Evolutionary conservation across 1,140 invertebrate species (phyloP).

Genomic region (Euura lappo): DNA sequence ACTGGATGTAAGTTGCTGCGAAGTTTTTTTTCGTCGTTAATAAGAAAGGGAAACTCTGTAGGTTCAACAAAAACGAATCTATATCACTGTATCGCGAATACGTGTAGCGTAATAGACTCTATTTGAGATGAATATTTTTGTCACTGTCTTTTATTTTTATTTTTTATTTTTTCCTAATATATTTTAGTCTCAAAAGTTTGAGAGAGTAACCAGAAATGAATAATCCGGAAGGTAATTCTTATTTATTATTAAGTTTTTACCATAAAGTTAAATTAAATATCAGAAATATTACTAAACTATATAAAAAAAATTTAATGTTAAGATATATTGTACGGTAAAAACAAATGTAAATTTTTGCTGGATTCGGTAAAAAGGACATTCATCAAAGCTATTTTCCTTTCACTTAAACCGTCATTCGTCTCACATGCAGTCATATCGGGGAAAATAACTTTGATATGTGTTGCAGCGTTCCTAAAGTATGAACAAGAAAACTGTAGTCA

Average conservation of each 20-base stretch:
- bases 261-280: background rate
- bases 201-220: background rate
- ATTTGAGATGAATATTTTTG: background rate
- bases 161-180: background rate
- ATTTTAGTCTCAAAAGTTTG: background rate
- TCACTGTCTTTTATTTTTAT: background rate
- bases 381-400: background rate
- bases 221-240: background rate
- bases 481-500: background rate
- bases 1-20: background rate
- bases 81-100: slow-evolving; percentile 3
- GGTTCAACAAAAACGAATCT: background rate
- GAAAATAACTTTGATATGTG: background rate
- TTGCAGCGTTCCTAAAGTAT: background rate
- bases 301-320: background rate
- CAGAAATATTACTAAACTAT: slow-evolving; percentile 1
- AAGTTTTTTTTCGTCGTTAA: background rate
- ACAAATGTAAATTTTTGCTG: slow-evolving; percentile 3
- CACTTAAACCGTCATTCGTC: background rate
- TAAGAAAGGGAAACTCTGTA: background rate
- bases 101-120: background rate
- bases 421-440: background rate
- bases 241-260: slow-evolving; percentile 4
- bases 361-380: background rate
- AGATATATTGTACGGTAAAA: background rate